Conservation (phyloP, 2,113 vertebrate genomes). For the Carassius gibelio region DNA sequence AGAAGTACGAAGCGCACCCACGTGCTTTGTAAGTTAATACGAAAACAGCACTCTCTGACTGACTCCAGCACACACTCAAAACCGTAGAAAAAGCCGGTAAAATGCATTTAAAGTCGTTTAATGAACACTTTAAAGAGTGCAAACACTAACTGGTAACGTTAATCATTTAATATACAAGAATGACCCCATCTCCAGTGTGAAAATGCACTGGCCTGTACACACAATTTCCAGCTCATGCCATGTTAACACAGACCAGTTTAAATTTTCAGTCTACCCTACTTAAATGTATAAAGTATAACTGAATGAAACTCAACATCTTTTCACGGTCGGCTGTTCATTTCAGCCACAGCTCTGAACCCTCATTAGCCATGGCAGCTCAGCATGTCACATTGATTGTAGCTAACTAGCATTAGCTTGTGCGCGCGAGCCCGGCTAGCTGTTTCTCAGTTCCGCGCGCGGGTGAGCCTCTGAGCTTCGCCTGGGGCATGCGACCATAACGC, state of each 20-base stretch:
- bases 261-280: not conserved
- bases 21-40: not conserved
- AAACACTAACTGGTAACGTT: not conserved
- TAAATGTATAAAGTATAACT: not conserved
- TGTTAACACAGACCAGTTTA: not conserved
- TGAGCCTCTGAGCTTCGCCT: not conserved
- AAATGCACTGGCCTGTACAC: slow-evolving; percentile 18
- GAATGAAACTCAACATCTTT: not conserved
- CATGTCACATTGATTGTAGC: slow-evolving; percentile 2
- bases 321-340: not conserved
- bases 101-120: not conserved
- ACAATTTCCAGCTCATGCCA: not conserved
- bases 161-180: not conserved
- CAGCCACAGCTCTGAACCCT: not conserved
- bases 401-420: slow-evolving; percentile 35
- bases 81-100: not conserved
- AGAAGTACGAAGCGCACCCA: not conserved
- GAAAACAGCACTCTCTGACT: slow-evolving; percentile 7
- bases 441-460: not conserved
- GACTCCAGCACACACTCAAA: not conserved
- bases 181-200: not conserved
- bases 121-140: not conserved
- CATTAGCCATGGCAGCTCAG: not conserved
- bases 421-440: not conserved
- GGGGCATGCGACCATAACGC: not conserved